Base-by-base conservation (phyloP, 2,797 vertebrate species). In the Tenualosa ilisha region DNA sequence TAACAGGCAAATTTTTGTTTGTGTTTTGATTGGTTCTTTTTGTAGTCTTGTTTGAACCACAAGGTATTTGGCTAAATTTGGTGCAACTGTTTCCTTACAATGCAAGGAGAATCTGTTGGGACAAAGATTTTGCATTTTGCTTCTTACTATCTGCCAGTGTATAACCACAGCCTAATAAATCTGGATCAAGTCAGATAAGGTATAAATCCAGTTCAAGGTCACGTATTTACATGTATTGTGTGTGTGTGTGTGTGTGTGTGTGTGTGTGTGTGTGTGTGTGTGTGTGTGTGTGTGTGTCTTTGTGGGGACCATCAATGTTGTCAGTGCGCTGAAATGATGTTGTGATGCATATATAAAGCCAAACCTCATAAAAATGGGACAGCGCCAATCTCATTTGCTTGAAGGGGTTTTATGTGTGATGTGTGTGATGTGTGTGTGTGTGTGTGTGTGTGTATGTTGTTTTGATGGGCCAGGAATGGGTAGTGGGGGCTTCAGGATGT, bases 341-440 rank as follows among this genome's bases (percentile, higher is more conserved):
- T 79, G 37, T 79, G 37, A 79, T 79, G 40, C 72, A 79, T 79
- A 22, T 13, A 46, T 46, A 20, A 46, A 46, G 40, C 37, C 72
- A 79, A 46, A 46, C 72, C 40, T 40, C 22, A 17, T 79, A 79
- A 79, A 79, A 79, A 12, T 75, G 68, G 68, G 68, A 75, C 68
- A 75, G 3, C 12, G 5, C 13, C 68, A 75, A 79, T 43, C 37
- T 79, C 72, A 79, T 79, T 43, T 79, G 72, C 72, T 46, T 46
- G 40, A 43, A 7, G 72, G 72, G 17, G 40, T 79, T 79, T 46
- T 51, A 72, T 72, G n/a, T 72, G 13, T 72, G 12, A 54, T 54
- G 53, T 54, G 53, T 54, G 53, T 54, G 53, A 0, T 65, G 59
- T 72, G n/a, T 72, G 31, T 72, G 17, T 54, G 53, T 54, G 53